Conservation (phyloP, 2,888 invertebrate genomes). For the Meteorus colon region DNA sequence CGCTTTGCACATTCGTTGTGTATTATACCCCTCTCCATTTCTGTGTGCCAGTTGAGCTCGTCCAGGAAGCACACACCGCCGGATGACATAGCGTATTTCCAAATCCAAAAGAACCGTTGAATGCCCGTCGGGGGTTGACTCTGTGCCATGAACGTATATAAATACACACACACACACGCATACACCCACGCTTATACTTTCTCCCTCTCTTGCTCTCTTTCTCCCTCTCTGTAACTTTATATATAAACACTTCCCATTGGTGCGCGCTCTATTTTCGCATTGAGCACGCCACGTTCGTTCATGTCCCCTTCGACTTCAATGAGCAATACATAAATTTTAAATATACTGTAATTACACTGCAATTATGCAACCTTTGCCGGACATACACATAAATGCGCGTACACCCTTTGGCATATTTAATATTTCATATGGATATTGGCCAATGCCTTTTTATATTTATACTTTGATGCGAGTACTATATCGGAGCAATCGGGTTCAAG, state of each 20-base stretch:
- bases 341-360: slow-evolving; percentile 42
- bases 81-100: slow-evolving; percentile 40
- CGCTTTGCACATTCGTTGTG: slow-evolving; percentile 32
- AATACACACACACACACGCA: background rate
- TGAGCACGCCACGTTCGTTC: slow-evolving; percentile 35
- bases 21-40: slow-evolving; percentile 23
- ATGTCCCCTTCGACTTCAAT: slow-evolving; percentile 39
- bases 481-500: too few species aligned
- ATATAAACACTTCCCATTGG: slow-evolving; percentile 21
- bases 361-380: slow-evolving; percentile 37
- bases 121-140: slow-evolving; percentile 30
- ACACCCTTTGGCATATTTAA: slow-evolving; percentile 28
- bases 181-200: too few species aligned
- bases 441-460: background rate
- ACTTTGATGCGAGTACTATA: too few species aligned
- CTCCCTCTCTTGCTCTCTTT: too few species aligned
- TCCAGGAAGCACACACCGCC: slow-evolving; percentile 35
- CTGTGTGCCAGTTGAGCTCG: slow-evolving; percentile 26
- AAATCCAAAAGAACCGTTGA: slow-evolving; percentile 41
- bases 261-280: slow-evolving; percentile 17
- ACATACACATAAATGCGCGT: slow-evolving; percentile 5
- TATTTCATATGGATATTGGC: slow-evolving; percentile 23
- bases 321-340: slow-evolving; percentile 43
- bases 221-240: background rate
- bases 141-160: slow-evolving; percentile 10